Conservation (phyloP, 2,113 vertebrate species). For the Motacilla tschutschensis region DNA sequence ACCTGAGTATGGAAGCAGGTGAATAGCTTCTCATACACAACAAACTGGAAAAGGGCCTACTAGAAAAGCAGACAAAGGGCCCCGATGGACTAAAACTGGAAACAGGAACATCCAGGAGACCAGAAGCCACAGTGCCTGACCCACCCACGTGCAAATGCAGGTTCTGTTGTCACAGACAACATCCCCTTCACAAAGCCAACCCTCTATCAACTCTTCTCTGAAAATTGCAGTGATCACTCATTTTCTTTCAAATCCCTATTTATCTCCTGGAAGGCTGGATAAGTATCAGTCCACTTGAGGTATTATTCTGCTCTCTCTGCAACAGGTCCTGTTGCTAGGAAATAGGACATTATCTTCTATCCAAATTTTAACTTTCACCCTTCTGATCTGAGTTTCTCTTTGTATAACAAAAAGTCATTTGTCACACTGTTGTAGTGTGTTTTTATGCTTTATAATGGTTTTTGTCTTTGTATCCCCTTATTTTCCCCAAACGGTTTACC, state of each 20-base stretch:
- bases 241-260: neutral
- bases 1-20: neutral
- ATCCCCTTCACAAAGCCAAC: neutral
- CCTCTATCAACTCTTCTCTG: neutral
- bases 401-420: neutral
- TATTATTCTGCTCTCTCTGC: neutral
- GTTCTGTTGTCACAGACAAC: neutral
- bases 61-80: neutral
- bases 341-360: neutral
- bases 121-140: neutral
- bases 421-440: too few species aligned
- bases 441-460: too few species aligned
- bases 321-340: neutral
- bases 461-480: too few species aligned
- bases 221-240: neutral
- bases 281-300: neutral
- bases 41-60: neutral
- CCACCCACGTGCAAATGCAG: rapidly evolving
- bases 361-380: neutral
- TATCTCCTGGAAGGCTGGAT: neutral
- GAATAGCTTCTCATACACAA: neutral
- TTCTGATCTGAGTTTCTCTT: neutral
- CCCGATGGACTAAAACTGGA: neutral
- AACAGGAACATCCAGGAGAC: neutral
- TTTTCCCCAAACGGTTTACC: too few species aligned